A percentile compares a stretch with the other conserved stretches of the same genome.
These are phyloP conservation scores for Epirrhoe tristata DNA, from an alignment of 2,888 invertebrate genomes.

Conservation along the genomic window DNA sequence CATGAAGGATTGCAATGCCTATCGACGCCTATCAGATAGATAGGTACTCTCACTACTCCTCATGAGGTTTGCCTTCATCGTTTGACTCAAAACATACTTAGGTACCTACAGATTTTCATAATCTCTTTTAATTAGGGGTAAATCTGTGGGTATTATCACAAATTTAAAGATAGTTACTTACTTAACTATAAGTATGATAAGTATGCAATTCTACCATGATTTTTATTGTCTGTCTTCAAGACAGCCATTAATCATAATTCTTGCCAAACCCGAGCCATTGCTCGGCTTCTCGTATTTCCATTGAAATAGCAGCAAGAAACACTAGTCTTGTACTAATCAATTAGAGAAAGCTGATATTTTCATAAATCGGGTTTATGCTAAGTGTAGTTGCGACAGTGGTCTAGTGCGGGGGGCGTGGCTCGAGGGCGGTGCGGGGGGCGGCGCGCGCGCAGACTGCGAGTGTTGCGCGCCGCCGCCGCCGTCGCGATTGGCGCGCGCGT, in stretches of 20 bases:
- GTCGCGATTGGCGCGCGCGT: slow-evolving; percentile 36
- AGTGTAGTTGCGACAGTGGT: slow-evolving; percentile 39
- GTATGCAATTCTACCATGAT: neutral
- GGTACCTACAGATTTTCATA: neutral
- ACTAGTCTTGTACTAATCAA: slow-evolving; percentile 19
- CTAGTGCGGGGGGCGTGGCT: slow-evolving; percentile 44
- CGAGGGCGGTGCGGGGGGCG: slow-evolving; percentile 52
- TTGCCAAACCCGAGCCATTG: neutral
- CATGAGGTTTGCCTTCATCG: too few relatives aligned
- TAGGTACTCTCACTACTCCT: too few relatives aligned
- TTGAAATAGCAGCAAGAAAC: slow-evolving; percentile 26
- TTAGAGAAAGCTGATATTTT: slow-evolving; percentile 38
- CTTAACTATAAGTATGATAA: too few relatives aligned
- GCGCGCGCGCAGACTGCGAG: slow-evolving; percentile 58
- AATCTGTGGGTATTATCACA: too few relatives aligned
- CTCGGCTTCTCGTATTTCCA: too few relatives aligned
- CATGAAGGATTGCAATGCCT: too few relatives aligned
- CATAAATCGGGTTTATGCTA: slow-evolving; percentile 33
- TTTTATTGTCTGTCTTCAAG: neutral
- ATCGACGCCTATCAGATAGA: too few relatives aligned
- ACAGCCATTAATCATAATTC: slow-evolving; percentile 1
- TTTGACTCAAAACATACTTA: too few relatives aligned
- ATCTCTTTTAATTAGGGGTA: neutral
- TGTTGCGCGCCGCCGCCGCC: slow-evolving; percentile 37
- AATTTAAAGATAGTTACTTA: too few relatives aligned